Conservation (phyloP, 2,888 invertebrate genomes). For the Pocota personata region DNA sequence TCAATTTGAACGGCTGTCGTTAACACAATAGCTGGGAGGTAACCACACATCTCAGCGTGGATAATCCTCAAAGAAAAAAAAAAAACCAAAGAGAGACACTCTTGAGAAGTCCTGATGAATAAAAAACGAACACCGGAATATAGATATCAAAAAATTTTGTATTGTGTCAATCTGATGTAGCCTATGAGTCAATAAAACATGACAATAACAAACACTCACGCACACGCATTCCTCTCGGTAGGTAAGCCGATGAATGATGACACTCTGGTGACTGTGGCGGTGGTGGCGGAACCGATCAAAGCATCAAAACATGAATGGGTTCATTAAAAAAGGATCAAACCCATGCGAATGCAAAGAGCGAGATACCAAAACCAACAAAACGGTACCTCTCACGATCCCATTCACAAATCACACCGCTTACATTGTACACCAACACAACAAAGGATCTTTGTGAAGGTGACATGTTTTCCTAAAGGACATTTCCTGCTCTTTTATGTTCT, state of each 20-base stretch:
- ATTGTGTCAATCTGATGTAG: slow-evolving; percentile 56
- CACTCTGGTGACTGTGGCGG: slow-evolving; percentile 55
- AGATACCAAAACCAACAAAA: slow-evolving; percentile 59
- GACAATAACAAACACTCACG: slow-evolving; percentile 40
- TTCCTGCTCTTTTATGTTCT: slow-evolving; percentile 69
- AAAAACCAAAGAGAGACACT: not conserved
- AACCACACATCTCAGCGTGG: slow-evolving; percentile 6
- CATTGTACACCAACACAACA: slow-evolving; percentile 51
- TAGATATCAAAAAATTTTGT: slow-evolving; percentile 33
- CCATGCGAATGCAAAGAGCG: slow-evolving; percentile 43
- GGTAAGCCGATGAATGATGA: slow-evolving; percentile 66
- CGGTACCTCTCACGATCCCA: slow-evolving; percentile 64
- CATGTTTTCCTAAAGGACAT: slow-evolving; percentile 70
- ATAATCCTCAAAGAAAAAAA: slow-evolving; percentile 15
- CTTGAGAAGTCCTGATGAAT: not conserved
- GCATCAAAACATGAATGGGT: slow-evolving; percentile 71
- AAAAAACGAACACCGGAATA: not conserved
- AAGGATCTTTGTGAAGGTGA: slow-evolving; percentile 56
- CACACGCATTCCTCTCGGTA: not conserved
- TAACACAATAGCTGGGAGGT: not conserved
- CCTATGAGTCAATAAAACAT: slow-evolving; percentile 59
- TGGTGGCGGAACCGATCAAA: slow-evolving; percentile 71
- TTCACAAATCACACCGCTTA: slow-evolving; percentile 60
- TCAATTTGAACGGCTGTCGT: slow-evolving; percentile 16
- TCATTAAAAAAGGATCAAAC: slow-evolving; percentile 75